Evolutionary conservation across 2,888 invertebrate species (phyloP).

Genomic region (Creontiades dilutus): DNA sequence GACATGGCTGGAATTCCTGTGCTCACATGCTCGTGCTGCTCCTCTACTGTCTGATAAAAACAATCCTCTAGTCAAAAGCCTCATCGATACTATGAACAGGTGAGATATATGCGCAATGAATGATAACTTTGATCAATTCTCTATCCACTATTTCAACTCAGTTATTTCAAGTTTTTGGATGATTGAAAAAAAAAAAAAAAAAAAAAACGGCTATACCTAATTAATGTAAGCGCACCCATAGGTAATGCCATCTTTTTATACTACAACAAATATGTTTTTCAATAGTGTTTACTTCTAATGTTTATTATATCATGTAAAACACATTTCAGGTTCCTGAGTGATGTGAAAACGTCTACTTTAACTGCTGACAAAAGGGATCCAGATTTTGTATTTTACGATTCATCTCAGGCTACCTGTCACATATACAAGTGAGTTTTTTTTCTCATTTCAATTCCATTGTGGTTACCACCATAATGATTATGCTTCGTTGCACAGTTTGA

Average conservation of each 20-base stretch:
- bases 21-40: constrained; percentile 87
- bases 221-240: no score
- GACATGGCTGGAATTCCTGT: constrained; percentile 87
- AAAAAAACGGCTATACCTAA: no score
- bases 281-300: no score
- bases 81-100: constrained; percentile 85
- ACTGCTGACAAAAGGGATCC: constrained; percentile 92
- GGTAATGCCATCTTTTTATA: no score
- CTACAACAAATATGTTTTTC: no score
- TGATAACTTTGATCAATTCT: no score
- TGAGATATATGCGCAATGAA: constrained; percentile 72
- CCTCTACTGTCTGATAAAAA: constrained; percentile 85
- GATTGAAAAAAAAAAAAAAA: no score
- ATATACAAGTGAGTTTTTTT: constrained; percentile 88
- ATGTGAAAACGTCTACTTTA: constrained; percentile 85
- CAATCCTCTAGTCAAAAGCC: constrained; percentile 84
- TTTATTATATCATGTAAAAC: background rate
- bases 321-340: constrained; percentile 84
- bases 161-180: no score
- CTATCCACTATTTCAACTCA: no score
- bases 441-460: no score
- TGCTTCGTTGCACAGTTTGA: background rate
- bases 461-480: no score
- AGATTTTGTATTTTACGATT: constrained; percentile 94
- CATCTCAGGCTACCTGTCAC: constrained; percentile 87